Base-by-base conservation (phyloP, 2,797 vertebrate genomes). In the Denticeps clupeoides region DNA sequence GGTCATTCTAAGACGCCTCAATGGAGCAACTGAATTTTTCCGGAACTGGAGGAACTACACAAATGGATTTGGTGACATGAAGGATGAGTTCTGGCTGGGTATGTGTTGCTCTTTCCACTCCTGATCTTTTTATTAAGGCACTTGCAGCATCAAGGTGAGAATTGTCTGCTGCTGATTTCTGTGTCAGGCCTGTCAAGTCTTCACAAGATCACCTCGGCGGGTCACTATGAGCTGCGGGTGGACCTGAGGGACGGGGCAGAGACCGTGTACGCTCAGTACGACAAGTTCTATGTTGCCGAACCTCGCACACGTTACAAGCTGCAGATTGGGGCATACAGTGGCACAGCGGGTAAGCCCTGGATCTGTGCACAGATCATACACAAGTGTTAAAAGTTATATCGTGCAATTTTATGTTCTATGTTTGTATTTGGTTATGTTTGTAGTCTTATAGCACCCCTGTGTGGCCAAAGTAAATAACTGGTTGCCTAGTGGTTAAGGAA, bases 61-160 rank as follows among this genome's bases (percentile, higher is more conserved):
- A 0, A 65, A 70, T 58, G 93, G 93, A 3, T 98, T 98, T 53
- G 93, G 93, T 3, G 82, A 93, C 73, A 75, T 72, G 63, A 78
- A 69, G 2, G 80, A 89, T 60, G 93, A 98, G 77, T 97, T 97
- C 77, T 98, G 93, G 89, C 73, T 95, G 31, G 93, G 93, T 94
- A 67, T 51, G 74, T 49, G 24, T 28, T 13, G 1, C 2, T 11
- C 32, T 12, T 12, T 10, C n/a, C n/a, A n/a, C n/a, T n/a, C n/a
- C n/a, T n/a, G n/a, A n/a, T n/a, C n/a, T n/a, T n/a, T n/a, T n/a
- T n/a, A n/a, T n/a, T n/a, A n/a, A n/a, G n/a, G n/a, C n/a, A n/a
- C n/a, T n/a, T n/a, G n/a, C n/a, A n/a, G n/a, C n/a, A n/a, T n/a
- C n/a, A n/a, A n/a, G n/a, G n/a, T n/a, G n/a, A n/a, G n/a, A n/a